These are phyloP conservation scores for Saimiri boliviensis DNA, from an alignment of 2,113 vertebrate species.

Conservation along the genomic window DNA sequence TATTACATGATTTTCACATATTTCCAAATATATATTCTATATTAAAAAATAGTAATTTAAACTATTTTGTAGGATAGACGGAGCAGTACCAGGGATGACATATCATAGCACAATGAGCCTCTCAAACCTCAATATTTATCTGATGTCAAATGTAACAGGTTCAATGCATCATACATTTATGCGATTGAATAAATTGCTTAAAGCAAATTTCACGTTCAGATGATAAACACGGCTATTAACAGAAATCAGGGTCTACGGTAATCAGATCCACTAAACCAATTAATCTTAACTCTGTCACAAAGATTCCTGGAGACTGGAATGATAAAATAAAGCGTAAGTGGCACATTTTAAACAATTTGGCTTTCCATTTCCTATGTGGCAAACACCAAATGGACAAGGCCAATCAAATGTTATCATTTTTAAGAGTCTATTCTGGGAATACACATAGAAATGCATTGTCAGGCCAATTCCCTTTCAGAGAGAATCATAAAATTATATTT, in stretches of 20 bases:
- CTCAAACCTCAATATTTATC: conserved; percentile 56
- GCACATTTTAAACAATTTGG: conserved; percentile 23
- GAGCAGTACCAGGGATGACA: background rate
- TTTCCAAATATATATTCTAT: background rate
- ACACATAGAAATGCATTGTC: conserved; percentile 58
- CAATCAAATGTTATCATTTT: conserved; percentile 45
- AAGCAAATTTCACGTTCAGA: conserved; percentile 71
- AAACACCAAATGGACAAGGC: conserved; percentile 16
- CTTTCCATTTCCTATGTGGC: background rate
- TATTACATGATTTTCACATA: background rate
- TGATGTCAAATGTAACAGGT: conserved; percentile 58
- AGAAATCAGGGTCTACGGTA: conserved; percentile 60
- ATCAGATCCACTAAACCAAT: conserved; percentile 65
- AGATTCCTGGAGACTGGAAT: conserved; percentile 56
- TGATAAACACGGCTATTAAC: conserved; percentile 57
- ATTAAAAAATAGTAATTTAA: conserved; percentile 7
- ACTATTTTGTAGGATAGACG: background rate
- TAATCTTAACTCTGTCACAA: conserved; percentile 61
- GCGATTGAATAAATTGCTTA: conserved; percentile 63
- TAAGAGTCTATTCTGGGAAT: conserved; percentile 47
- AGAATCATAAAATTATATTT: conserved; percentile 60
- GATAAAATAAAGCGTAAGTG: conserved; percentile 38
- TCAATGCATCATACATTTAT: conserved; percentile 28
- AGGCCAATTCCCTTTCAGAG: conserved; percentile 45
- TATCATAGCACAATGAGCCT: conserved; percentile 29